phyloP scores from a whole-genome alignment of 1,140 invertebrate genomes.

The Hormaphis cornu region DNA sequence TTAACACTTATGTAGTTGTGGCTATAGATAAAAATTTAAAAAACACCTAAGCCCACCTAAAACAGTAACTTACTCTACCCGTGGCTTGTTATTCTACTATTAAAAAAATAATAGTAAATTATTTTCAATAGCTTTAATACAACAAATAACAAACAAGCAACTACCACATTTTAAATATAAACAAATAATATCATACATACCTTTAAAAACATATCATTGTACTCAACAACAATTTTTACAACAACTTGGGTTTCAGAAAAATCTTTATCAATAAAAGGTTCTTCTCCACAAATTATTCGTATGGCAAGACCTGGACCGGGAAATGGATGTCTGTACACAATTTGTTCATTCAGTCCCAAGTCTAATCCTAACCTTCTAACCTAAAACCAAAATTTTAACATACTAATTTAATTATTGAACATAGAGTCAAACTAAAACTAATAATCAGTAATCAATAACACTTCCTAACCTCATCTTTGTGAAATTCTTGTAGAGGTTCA shows the following conservation, averaged over 20 bases:
- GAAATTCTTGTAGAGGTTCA: slow-evolving; percentile 97
- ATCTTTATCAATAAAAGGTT: slow-evolving; percentile 90
- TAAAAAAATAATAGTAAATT: too few relatives aligned
- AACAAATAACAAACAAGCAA: too few relatives aligned
- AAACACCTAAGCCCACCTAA: too few relatives aligned
- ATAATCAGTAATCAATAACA: neutral
- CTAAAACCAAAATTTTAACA: slow-evolving; percentile 35
- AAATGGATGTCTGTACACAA: slow-evolving; percentile 94
- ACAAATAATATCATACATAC: slow-evolving; percentile 42
- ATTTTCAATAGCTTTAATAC: too few relatives aligned
- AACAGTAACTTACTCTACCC: too few relatives aligned
- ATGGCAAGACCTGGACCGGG: slow-evolving; percentile 92
- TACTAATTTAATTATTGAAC: neutral
- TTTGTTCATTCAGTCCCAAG: slow-evolving; percentile 72
- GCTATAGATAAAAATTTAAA: too few relatives aligned
- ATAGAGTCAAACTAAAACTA: neutral
- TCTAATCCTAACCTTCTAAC: slow-evolving; percentile 67
- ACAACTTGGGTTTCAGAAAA: slow-evolving; percentile 92
- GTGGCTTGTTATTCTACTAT: too few relatives aligned
- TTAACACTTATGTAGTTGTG: too few relatives aligned
- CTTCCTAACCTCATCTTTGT: slow-evolving; percentile 97
- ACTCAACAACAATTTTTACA: slow-evolving; percentile 88
- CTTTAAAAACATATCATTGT: slow-evolving; percentile 81
- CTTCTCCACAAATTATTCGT: slow-evolving; percentile 88
- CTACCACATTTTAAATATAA: too few relatives aligned